Evolutionary conservation across 2,888 invertebrate species (phyloP), one percentile per base, ranked within the genome.

Genomic region (Drosophila quasianomalipes): DNA sequence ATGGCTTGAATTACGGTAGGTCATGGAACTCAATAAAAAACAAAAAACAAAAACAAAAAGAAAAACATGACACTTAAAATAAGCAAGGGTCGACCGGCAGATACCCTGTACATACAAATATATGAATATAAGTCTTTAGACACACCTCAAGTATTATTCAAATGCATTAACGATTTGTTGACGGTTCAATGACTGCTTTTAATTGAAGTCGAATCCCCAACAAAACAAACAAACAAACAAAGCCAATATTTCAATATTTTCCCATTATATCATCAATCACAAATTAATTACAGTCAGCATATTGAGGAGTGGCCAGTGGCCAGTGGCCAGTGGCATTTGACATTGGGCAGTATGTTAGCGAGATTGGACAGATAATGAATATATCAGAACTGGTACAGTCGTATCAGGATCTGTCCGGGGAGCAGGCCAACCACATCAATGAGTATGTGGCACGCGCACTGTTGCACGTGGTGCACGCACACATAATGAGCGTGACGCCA

Each of bases 401-500:
- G 39, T 91, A 87, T 41, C 70, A 75, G 16, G 76, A 81, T 10
- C 70, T 70, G 9, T 83, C 89, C 52, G 86, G 86, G 4, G 82
- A 83, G 62, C 81, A 90, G 66, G 52, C 52, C 61, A 82, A 82
- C 22, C 57, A 83, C 49, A 81, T 89, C 1, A 91, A 85, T 59
- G 72, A 68, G 31, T 80, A 88, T 63, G 82, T 91, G 58, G 91
- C 90, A 1, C 72, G 69, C 16, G 74, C 91, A 6, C 59, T 92
- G 52, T 49, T 89, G 9, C 80, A 83, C 59, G 82, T 92, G 60
- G 87, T 92, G 26, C 79, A 81, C 31, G 47, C 72, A 16, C 82
- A 86, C 39, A 85, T 91, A 16, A 55, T 85, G 31, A 80, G 67
- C n/a, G 68, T 82, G 60, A 83, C 87, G 5, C 81, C 83, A 0